These are phyloP conservation scores for Chaunax sp. DNA, from an alignment of 2,797 vertebrate species.

Conservation along the genomic window DNA sequence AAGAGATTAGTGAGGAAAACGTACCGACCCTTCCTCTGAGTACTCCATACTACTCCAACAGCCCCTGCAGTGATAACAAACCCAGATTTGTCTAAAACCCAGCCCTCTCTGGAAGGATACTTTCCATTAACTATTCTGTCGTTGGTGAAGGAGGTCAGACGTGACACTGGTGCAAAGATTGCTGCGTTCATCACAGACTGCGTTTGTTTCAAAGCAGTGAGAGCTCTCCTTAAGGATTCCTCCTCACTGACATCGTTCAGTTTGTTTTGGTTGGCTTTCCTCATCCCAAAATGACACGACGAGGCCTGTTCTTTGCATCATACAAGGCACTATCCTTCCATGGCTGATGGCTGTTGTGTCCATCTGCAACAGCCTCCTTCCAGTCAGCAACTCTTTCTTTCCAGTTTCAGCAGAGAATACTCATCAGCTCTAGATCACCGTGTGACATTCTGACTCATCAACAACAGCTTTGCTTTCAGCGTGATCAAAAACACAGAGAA, in stretches of 20 bases:
- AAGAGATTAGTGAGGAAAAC: slow-evolving; percentile 46
- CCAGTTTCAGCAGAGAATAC: neutral
- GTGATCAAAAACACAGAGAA: neutral
- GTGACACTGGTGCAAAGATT: slow-evolving; percentile 40
- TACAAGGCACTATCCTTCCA: neutral
- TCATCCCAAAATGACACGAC: neutral
- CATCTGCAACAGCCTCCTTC: neutral
- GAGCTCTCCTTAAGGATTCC: slow-evolving; percentile 26
- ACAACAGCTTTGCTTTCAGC: neutral
- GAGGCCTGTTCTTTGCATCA: neutral
- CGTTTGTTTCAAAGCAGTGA: slow-evolving; percentile 35
- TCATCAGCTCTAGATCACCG: neutral
- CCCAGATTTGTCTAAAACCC: slow-evolving; percentile 73
- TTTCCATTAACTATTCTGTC: slow-evolving; percentile 74
- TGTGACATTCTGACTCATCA: slow-evolving; percentile 8
- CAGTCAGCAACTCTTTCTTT: neutral
- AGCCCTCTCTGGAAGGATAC: slow-evolving; percentile 59
- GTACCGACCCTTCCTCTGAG: slow-evolving; percentile 27
- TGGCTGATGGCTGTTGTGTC: neutral
- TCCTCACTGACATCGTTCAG: slow-evolving; percentile 1
- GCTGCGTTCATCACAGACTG: slow-evolving; percentile 47
- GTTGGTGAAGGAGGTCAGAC: slow-evolving; percentile 53
- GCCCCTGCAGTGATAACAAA: slow-evolving; percentile 73
- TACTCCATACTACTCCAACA: slow-evolving; percentile 60
- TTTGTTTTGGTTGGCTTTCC: neutral